phyloP scores from a whole-genome alignment of 2,113 vertebrate species.

The Struthidea cinerea region DNA sequence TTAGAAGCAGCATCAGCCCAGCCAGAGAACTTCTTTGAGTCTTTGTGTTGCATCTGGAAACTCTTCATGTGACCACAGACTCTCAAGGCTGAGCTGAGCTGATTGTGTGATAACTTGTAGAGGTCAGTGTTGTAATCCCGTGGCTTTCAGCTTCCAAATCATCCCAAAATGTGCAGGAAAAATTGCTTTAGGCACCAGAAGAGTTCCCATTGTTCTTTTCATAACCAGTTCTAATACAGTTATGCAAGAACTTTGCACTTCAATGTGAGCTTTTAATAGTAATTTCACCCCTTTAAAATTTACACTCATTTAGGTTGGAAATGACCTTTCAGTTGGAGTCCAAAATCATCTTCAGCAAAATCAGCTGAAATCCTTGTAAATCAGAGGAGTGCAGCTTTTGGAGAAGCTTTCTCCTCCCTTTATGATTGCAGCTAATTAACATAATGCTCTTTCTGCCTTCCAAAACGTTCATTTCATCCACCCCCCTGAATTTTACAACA shows the following conservation, averaged over 20 bases:
- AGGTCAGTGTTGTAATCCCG: not conserved
- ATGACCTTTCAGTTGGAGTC: not conserved
- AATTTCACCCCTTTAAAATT: not conserved
- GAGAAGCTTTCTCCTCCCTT: not conserved
- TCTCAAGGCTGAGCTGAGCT: not conserved
- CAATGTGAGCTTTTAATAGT: not conserved
- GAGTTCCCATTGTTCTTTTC: not conserved
- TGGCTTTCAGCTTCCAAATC: not conserved
- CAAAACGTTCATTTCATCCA: not conserved
- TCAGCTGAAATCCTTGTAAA: conserved; percentile 34
- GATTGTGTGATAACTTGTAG: not conserved
- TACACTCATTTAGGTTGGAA: not conserved
- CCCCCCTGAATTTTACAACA: not conserved
- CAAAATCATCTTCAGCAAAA: not conserved
- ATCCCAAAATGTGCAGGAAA: not conserved
- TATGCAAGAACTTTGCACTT: not conserved
- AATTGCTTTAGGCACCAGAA: not conserved
- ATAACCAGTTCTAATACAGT: not conserved
- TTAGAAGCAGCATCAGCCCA: not conserved
- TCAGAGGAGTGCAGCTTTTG: not conserved
- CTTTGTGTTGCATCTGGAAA: not conserved
- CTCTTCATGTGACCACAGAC: not conserved
- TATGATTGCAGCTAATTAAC: conserved; percentile 26
- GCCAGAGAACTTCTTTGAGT: not conserved
- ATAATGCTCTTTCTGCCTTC: conserved; percentile 4